phyloP scores from a whole-genome alignment of 2,888 invertebrate species.

The Esperia sulphurella region DNA sequence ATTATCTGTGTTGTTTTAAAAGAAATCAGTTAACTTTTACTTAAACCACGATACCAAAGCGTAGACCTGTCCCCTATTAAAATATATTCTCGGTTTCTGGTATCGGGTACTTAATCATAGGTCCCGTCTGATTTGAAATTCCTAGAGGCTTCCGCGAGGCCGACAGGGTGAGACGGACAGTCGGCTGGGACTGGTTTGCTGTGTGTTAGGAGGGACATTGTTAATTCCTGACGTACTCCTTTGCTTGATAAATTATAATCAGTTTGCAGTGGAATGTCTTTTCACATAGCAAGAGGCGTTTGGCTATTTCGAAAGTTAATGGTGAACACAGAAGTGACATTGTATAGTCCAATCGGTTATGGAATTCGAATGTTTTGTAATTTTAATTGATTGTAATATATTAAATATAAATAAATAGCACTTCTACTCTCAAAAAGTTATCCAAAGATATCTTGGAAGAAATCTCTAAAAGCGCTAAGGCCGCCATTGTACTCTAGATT shows the following conservation, averaged over 20 bases:
- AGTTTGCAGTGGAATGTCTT: no score
- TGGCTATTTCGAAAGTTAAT: no score
- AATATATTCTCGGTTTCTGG: conserved; percentile 38
- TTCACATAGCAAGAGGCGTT: no score
- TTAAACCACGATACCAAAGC: background rate
- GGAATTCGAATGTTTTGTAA: no score
- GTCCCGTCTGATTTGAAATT: conserved; percentile 37
- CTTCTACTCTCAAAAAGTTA: no score
- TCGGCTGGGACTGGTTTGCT: background rate
- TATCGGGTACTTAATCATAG: conserved; percentile 45
- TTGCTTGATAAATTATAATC: background rate
- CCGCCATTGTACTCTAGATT: no score
- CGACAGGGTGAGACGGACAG: conserved; percentile 18
- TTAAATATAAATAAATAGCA: no score
- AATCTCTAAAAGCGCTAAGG: no score
- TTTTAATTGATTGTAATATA: no score
- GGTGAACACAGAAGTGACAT: no score
- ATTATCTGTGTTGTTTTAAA: background rate
- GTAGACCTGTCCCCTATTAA: conserved; percentile 37
- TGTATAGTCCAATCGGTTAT: no score
- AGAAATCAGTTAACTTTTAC: background rate
- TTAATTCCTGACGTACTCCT: background rate
- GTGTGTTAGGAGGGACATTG: background rate
- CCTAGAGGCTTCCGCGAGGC: conserved; percentile 32
- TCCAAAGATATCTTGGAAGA: no score